A percentile compares a stretch with the other conserved stretches of the same genome.
phyloP scores from a whole-genome alignment of 2,797 vertebrate species.

The Enteromius radiatus region DNA sequence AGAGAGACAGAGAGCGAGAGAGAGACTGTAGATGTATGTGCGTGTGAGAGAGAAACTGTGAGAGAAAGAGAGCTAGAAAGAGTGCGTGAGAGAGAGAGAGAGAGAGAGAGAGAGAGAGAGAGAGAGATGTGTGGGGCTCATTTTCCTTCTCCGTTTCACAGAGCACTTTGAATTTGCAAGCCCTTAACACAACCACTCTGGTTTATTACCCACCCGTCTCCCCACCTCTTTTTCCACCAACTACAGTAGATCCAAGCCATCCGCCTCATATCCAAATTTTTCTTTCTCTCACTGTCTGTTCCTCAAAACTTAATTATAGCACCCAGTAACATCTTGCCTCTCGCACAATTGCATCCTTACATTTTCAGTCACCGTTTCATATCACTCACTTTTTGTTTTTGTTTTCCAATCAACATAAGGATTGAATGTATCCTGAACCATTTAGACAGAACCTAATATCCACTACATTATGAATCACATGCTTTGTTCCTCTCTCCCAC shows the following conservation, averaged over 20 bases:
- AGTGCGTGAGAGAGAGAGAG: slow-evolving; percentile 30
- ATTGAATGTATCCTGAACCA: slow-evolving; percentile 35
- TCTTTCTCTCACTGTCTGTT: slow-evolving; percentile 12
- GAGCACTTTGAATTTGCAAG: slow-evolving; percentile 72
- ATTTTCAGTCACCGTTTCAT: neutral
- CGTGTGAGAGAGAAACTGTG: slow-evolving; percentile 46
- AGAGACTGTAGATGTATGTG: slow-evolving; percentile 10
- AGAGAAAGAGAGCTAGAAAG: slow-evolving; percentile 17
- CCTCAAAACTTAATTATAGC: neutral
- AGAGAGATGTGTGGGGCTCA: slow-evolving; percentile 51
- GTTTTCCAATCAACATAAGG: slow-evolving; percentile 42
- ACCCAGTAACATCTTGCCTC: neutral
- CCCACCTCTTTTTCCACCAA: slow-evolving; percentile 20
- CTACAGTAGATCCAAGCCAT: slow-evolving; percentile 39
- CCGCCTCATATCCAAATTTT: slow-evolving; percentile 29
- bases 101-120: slow-evolving; percentile 30
- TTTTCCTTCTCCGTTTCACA: slow-evolving; percentile 68
- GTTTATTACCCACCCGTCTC: slow-evolving; percentile 59
- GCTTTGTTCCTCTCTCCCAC: slow-evolving; percentile 44
- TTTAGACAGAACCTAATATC: slow-evolving; percentile 31
- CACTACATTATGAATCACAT: slow-evolving; percentile 51
- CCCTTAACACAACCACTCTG: slow-evolving; percentile 65
- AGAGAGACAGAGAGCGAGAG: slow-evolving; percentile 40
- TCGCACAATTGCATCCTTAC: neutral
- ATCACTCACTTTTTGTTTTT: slow-evolving; percentile 7